Evolutionary conservation across 2,113 vertebrate genomes (phyloP), one percentile per base, ranked within the genome.

Genomic region (Oncorhynchus nerka): DNA sequence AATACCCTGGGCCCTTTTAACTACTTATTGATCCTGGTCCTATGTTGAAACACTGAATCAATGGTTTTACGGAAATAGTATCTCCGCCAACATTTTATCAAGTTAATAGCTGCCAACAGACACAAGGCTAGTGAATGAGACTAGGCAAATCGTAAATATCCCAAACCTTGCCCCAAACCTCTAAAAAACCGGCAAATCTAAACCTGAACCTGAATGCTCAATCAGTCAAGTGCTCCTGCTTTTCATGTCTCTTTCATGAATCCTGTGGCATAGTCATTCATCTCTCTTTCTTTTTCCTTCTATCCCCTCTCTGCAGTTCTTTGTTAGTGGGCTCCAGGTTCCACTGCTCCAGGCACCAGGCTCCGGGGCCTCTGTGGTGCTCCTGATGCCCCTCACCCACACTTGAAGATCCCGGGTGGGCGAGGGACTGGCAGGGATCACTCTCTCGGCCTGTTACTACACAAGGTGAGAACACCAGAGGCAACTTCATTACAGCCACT

Each of bases 321-420:
- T 94, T 95, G 89, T 94, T 96, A 91, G 93, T 92, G 88, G 95
- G 93, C 92, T 94, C 95, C 83, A 93, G 94, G 91, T 89, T 94
- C 83, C 91, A 95, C 90, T 92, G 95, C 95, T 96, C 95, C 91
- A 95, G 94, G 94, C 95, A 95, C 95, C 94, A 93, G 86, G 93
- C 96, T 94, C 97, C 97, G 13, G 97, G 97, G 97, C 97, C 97
- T 99, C 97, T 96, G 97, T 99, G 97, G 97, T 99, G 97, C 93
- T 99, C 97, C 97, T 99, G 97, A 99, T 99, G 97, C 95, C 96
- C 97, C 97, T 98, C 97, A 97, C 97, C 97, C 97, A 99, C 97
- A 96, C 91, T 94, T 93, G 88, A 99, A 99, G 97, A 98, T 99
- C 97, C 97, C 97, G 95, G 93, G 97, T 98, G 97, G 97, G 97